These are phyloP conservation scores for Tetrao urogallus DNA, from an alignment of 2,113 vertebrate species.

Conservation along the genomic window DNA sequence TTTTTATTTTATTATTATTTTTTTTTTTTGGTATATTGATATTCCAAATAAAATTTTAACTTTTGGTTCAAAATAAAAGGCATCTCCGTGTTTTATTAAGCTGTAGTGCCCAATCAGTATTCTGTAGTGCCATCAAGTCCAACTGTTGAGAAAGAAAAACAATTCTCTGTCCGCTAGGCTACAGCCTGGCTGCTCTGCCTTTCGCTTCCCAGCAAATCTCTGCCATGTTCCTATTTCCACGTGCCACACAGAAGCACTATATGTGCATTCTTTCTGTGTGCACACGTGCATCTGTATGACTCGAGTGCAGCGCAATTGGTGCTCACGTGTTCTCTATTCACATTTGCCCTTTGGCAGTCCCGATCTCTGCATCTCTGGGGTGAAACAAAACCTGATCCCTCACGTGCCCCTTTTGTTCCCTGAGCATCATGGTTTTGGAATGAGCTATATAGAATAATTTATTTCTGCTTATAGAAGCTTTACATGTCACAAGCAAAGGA, in stretches of 20 bases:
- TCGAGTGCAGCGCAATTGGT: accelerated
- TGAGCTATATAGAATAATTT: not conserved
- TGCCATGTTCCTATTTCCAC: not conserved
- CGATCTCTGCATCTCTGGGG: not conserved
- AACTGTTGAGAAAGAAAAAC: not conserved
- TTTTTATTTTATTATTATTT: slow-evolving; percentile 76
- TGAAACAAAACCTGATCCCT: not conserved
- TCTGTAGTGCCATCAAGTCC: not conserved
- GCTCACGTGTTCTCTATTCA: not conserved
- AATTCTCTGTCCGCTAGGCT: not conserved
- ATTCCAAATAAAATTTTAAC: slow-evolving; percentile 84
- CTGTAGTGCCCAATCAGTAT: not conserved
- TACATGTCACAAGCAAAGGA: not conserved
- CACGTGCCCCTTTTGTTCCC: not conserved
- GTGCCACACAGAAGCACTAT: not conserved
- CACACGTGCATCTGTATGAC: not conserved
- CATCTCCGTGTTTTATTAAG: slow-evolving; percentile 32
- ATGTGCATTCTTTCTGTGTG: not conserved
- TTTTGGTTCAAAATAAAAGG: slow-evolving; percentile 79
- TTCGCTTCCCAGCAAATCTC: not conserved
- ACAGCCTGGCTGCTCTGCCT: accelerated
- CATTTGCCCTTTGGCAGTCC: not conserved
- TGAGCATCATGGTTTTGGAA: not conserved
- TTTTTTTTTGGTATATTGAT: slow-evolving; percentile 79
- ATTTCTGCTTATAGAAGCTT: not conserved